These are phyloP conservation scores for Trichogramma evanescens DNA, from an alignment of 2,888 invertebrate species.

Conservation along the genomic window DNA sequence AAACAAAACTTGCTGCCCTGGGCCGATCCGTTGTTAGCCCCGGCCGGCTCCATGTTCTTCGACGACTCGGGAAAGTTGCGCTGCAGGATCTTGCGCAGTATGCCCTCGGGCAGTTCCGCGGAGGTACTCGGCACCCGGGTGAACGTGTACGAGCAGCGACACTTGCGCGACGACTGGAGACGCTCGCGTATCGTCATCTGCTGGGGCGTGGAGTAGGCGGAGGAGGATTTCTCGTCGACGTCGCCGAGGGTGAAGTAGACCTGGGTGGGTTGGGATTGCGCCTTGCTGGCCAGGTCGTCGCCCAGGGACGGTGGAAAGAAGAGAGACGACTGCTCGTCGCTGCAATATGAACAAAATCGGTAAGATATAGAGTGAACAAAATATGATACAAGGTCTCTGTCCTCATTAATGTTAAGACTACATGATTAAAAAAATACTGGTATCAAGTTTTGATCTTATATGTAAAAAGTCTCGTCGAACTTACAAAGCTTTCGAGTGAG, in stretches of 20 bases:
- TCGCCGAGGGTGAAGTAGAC: conserved; percentile 41
- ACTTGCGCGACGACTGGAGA: conserved; percentile 26
- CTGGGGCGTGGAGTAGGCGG: background rate
- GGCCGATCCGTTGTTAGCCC: conserved; percentile 20
- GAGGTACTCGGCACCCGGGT: conserved; percentile 40
- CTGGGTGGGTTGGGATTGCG: conserved; percentile 22
- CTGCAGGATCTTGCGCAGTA: conserved; percentile 41
- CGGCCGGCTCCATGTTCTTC: conserved; percentile 35
- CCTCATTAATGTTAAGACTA: no score
- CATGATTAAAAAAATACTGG: no score
- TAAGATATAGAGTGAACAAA: background rate
- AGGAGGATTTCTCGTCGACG: conserved; percentile 31
- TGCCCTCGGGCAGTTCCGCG: conserved; percentile 39
- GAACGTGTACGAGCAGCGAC: conserved; percentile 37
- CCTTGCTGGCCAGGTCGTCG: conserved; percentile 6
- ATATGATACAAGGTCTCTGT: background rate
- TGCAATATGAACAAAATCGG: background rate
- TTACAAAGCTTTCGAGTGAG: conserved; percentile 14
- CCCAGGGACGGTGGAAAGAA: background rate
- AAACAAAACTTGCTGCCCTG: conserved; percentile 29
- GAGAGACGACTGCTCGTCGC: background rate
- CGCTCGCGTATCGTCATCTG: conserved; percentile 15
- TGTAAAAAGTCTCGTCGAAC: background rate
- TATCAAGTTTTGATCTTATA: no score
- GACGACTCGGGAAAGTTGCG: conserved; percentile 43